Base-by-base conservation (phyloP, 2,888 invertebrate species). In the Cheilosia variabilis region DNA sequence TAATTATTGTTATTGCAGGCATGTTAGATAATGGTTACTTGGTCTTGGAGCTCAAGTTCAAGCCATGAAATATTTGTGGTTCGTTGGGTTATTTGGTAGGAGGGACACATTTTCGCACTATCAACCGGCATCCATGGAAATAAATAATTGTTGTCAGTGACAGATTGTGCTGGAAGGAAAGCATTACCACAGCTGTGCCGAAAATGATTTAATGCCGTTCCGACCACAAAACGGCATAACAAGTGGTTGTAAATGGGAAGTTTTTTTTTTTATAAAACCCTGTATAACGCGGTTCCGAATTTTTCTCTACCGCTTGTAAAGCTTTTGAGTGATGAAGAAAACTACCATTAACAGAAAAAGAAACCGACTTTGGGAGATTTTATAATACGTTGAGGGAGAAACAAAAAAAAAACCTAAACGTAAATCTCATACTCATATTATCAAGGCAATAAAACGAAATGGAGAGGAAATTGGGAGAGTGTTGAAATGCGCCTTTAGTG, bases 31-130 rank as follows among this genome's bases (percentile, higher is more conserved):
- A 79, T 73, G 34, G 27, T 68, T 24, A 37, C 34, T 55, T 71
- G 45, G 43, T 52, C 65, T 83, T 73, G 68, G 57, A 72, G 31
- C 78, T 78, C 83, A 83, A 83, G 83, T 83, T 83, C 83, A 78
- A 58, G 52, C 62, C 52, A 43, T 78, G 62, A 62, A 60, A 57
- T 65, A 37, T 19, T 55, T n/a, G 41, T 34, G 34, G 53, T 37
- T n/a, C 43, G 53, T n/a, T 69, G 57, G 34, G 22, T 34, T 69
- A 19, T 17, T 27, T 13, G 7, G 9, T 66, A 9, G 52, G 22
- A 19, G 43, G 45, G 53, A 24, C 71, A 34, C 31, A 31, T 71
- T 52, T 22, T 63, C 52, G 7, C 17, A 24, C 55, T 13, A 24
- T 52, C 22, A 22, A n/a, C 43, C 31, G 52, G 22, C 31, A 27